Conservation (phyloP, 2,888 invertebrate genomes). For the Tenthredo amoena region DNA sequence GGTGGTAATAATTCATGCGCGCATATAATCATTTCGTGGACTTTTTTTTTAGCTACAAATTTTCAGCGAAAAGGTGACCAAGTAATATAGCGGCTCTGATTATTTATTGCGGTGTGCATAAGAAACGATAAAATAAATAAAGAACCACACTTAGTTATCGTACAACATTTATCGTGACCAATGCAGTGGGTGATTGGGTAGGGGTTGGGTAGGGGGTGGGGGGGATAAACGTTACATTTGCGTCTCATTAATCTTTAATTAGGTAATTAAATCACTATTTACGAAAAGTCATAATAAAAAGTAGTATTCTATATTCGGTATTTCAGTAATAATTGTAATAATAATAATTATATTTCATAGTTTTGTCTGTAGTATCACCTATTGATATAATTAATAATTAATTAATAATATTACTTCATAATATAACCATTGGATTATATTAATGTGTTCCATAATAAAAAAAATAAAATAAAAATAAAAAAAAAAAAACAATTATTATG, state of each 20-base stretch:
- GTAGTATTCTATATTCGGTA: slow-evolving; percentile 70
- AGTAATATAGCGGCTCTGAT: neutral
- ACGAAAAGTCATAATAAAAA: slow-evolving; percentile 73
- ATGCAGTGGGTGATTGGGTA: slow-evolving; percentile 57
- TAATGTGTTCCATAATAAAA: slow-evolving; percentile 64
- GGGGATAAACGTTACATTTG: slow-evolving; percentile 60
- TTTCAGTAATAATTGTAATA: slow-evolving; percentile 66
- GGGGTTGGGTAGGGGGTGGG: slow-evolving; percentile 47
- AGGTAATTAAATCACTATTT: slow-evolving; percentile 71
- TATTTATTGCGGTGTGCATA: slow-evolving; percentile 6
- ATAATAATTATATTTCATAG: slow-evolving; percentile 66
- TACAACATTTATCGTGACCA: slow-evolving; percentile 64
- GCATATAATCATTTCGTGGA: neutral
- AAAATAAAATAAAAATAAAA: slow-evolving; percentile 57
- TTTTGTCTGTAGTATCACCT: slow-evolving; percentile 64
- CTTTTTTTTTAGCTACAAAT: neutral
- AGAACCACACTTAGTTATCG: slow-evolving; percentile 59
- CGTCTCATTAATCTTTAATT: slow-evolving; percentile 69
- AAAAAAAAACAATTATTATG: slow-evolving; percentile 62
- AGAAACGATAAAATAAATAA: slow-evolving; percentile 37
- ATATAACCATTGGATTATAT: slow-evolving; percentile 58
- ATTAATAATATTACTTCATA: slow-evolving; percentile 63
- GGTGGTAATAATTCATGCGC: neutral
- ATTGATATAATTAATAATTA: slow-evolving; percentile 61
- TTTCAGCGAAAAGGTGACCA: neutral